Evolutionary conservation across 1,140 invertebrate species (phyloP), one percentile per base, ranked within the genome.

Genomic region (Pinna nobilis): DNA sequence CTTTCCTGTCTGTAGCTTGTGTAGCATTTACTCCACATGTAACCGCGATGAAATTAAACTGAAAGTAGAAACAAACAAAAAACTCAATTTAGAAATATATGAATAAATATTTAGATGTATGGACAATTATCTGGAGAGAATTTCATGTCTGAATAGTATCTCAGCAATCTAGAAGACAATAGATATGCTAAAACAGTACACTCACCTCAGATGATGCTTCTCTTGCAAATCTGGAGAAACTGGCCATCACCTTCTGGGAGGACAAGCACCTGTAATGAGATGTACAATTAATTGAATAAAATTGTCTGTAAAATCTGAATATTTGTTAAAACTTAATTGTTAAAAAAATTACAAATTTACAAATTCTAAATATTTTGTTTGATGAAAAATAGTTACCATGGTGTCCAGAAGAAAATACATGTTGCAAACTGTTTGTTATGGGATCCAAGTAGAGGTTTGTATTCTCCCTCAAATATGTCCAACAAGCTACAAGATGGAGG

Each of bases 341-440:
- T n/a, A n/a, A n/a, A n/a, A n/a, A n/a, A n/a, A n/a, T n/a, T n/a
- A n/a, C n/a, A n/a, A n/a, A n/a, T n/a, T n/a, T n/a, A n/a, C n/a
- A n/a, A n/a, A n/a, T n/a, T n/a, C n/a, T n/a, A n/a, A n/a, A n/a
- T n/a, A 23, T 11, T 25, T 15, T 53, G 25, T 53, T 30, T 11
- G 30, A 44, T 18, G 25, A 25, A 44, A 25, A 64, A 1, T 13
- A 53, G 63, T 68, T 67, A 88, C 87, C 86, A 88, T 53, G 83
- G 83, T 39, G 85, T 87, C 88, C 88, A 89, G 73, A 89, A 89
- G 20, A 88, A 63, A 6, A 89, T 73, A 37, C 82, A 82, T 30
- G 84, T 86, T 18, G 85, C 80, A 57, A 70, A 79, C 15, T 83
- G 78, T 72, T 78, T 75, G 35, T 70, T 83, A 65, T 83, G 80